These are phyloP conservation scores for Tuberolachnus salignus DNA, from an alignment of 2,888 invertebrate species.

Conservation along the genomic window DNA sequence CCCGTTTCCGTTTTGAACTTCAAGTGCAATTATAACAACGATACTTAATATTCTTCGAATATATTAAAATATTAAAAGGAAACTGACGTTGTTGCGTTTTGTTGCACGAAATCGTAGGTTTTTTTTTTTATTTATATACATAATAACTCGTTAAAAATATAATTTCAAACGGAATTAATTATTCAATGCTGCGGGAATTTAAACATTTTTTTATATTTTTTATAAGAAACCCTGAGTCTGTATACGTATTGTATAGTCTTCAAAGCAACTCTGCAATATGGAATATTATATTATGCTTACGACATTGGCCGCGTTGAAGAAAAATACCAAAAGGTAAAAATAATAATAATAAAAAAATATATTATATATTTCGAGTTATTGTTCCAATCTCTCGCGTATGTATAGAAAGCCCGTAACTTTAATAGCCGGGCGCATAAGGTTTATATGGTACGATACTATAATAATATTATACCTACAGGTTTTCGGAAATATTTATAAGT, in stretches of 20 bases:
- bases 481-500: conserved; percentile 15
- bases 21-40: not conserved
- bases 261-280: no score
- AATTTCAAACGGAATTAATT: not conserved
- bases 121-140: no score
- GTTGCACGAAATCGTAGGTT: not conserved
- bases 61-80: not conserved
- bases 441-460: no score
- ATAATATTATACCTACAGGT: not conserved
- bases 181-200: not conserved
- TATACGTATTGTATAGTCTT: not conserved
- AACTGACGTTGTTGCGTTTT: not conserved
- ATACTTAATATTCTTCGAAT: not conserved
- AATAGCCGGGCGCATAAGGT: not conserved
- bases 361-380: not conserved
- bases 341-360: not conserved
- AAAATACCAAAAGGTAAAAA: not conserved
- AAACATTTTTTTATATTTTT: not conserved
- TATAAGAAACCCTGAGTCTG: not conserved
- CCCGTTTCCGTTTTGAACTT: not conserved
- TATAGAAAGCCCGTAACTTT: conserved; percentile 23
- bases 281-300: no score
- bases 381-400: not conserved
- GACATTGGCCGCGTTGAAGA: no score
- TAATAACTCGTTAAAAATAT: not conserved